Evolutionary conservation across 2,888 invertebrate species (phyloP).

Genomic region (Lydus trimaculatus): DNA sequence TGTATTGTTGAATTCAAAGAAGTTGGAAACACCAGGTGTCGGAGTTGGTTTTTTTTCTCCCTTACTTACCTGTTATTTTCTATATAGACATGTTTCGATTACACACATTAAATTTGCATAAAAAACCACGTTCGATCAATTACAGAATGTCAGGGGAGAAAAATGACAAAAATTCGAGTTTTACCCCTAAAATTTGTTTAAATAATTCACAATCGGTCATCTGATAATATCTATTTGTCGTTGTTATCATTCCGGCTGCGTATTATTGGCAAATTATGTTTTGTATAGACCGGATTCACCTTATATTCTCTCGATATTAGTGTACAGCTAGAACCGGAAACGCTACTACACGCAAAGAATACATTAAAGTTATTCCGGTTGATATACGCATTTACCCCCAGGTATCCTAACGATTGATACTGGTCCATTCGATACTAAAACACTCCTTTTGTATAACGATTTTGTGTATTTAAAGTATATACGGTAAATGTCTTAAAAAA

Average conservation of each 20-base stretch:
- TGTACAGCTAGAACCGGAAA: constrained; percentile 8
- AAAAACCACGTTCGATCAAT: too few relatives aligned
- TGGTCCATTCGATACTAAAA: neutral
- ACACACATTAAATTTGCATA: too few relatives aligned
- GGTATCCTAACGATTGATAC: neutral
- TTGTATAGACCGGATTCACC: neutral
- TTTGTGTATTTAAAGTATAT: too few relatives aligned
- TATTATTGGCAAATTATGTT: neutral
- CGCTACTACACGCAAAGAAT: constrained; percentile 1
- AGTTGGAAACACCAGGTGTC: constrained; percentile 20
- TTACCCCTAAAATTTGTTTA: too few relatives aligned
- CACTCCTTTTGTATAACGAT: neutral
- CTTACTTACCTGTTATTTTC: too few relatives aligned
- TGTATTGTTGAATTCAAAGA: constrained; percentile 36
- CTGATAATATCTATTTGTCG: too few relatives aligned
- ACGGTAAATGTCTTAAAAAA: too few relatives aligned
- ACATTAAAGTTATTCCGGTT: neutral
- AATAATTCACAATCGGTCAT: too few relatives aligned
- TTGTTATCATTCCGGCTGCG: neutral
- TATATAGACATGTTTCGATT: too few relatives aligned
- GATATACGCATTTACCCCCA: neutral
- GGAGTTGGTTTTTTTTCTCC: too few relatives aligned
- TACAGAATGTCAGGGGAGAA: too few relatives aligned
- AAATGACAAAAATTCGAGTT: too few relatives aligned
- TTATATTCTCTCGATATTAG: neutral